Evolutionary conservation across 2,113 vertebrate species (phyloP), one percentile per base, ranked within the genome.

Genomic region (Polypterus bichir): DNA sequence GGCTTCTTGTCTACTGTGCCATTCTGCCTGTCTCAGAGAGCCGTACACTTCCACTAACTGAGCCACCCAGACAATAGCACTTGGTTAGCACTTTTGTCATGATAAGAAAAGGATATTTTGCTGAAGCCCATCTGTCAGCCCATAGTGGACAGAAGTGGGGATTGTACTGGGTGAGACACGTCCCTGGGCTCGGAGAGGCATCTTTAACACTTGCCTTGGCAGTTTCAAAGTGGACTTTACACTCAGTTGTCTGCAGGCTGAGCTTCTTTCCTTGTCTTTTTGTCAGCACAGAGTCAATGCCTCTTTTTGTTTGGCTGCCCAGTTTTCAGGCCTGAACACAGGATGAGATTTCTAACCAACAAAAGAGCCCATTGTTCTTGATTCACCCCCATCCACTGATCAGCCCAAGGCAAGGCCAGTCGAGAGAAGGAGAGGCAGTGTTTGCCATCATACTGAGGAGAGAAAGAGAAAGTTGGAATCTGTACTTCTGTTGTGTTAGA

Each of bases 361-460:
- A 82, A 88, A 88, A 74, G 70, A 54, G 53, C n/a, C 51, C 81
- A 83, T 91, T 91, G 86, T 90, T 84, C 76, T 73, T 64, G 54
- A 66, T 68, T 72, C 80, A 79, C 73, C 74, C 65, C 68, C 82
- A 85, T 82, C 82, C 84, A 85, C 85, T 79, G 75, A 82, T 77
- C 73, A 74, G 80, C 76, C 79, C 76, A 76, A 77, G 27, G 76
- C 68, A 62, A 48, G 48, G 64, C 69, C 72, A 67, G 69, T 69
- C 59, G 62, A 66, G 53, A 6, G 59, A 48, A 63, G 64, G 62
- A 66, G 67, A 66, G 52, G 63, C 27, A 27, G 27, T 27, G 27
- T 27, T 27, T 53, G 3, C 0, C 10, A 59, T 53, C 62, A 66
- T 4, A 6, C 6, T 47, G 57, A 59, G 48, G 48, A 46, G 57